Evolutionary conservation across 64 coral and sea anemone genomes (phyloP).

Genomic region (Porites lutea): DNA sequence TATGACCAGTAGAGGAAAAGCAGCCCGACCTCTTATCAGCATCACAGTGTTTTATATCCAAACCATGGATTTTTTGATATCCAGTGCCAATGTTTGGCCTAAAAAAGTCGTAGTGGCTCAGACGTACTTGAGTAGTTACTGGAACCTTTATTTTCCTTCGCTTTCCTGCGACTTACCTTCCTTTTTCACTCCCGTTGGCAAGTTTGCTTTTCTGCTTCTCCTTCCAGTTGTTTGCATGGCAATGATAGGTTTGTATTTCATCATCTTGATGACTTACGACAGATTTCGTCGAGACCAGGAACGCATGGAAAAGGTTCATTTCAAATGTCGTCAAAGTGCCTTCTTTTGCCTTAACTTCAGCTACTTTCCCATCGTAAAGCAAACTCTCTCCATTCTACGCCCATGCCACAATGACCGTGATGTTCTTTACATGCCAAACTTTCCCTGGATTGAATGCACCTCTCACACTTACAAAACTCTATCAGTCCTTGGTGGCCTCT

Average conservation of each 20-base stretch:
- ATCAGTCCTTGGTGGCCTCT: not conserved
- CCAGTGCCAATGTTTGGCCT: conserved; percentile 40
- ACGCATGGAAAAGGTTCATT: conserved; percentile 32
- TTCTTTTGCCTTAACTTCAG: conserved; percentile 9
- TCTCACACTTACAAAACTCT: conserved; percentile 15
- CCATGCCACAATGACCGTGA: conserved; percentile 41
- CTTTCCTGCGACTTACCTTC: conserved; percentile 38
- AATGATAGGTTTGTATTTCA: not conserved
- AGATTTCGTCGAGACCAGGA: conserved; percentile 13
- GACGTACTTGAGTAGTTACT: conserved; percentile 48
- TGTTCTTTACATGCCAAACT: conserved; percentile 37
- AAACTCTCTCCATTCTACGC: not conserved
- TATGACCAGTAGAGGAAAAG: too few relatives aligned
- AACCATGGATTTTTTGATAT: conserved; percentile 53
- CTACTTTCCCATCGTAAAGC: too few relatives aligned
- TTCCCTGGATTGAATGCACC: conserved; percentile 57
- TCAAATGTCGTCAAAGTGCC: conserved; percentile 57
- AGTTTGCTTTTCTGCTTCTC: conserved; percentile 45
- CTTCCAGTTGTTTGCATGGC: conserved; percentile 36
- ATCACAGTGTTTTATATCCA: conserved; percentile 58
- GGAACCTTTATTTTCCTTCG: conserved; percentile 40
- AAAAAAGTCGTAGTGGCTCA: conserved; percentile 37
- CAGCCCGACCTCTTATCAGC: conserved; percentile 8
- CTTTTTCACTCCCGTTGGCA: conserved; percentile 51
- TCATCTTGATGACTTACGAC: not conserved